These are phyloP conservation scores for Pomatorhinus ruficollis DNA, from an alignment of 2,113 vertebrate genomes.

Conservation along the genomic window DNA sequence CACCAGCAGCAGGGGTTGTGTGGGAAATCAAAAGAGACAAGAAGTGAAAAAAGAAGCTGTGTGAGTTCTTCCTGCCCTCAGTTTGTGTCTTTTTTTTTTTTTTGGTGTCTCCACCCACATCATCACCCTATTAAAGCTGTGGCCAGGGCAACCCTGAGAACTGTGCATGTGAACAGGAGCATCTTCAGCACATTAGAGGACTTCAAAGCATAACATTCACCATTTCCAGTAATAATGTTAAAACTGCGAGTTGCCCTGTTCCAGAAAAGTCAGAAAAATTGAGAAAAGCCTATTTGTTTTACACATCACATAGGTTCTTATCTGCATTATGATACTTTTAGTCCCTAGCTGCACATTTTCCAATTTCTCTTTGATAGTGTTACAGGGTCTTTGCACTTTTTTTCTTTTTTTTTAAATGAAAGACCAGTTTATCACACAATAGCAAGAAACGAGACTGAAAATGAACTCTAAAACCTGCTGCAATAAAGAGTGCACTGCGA, in stretches of 20 bases:
- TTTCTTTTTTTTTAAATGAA: neutral
- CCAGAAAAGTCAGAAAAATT: neutral
- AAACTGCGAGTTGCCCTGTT: neutral
- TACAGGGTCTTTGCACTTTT: neutral
- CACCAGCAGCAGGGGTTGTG: neutral
- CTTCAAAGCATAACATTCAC: neutral
- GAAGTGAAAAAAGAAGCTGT: neutral
- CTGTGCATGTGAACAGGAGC: neutral
- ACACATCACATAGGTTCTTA: neutral
- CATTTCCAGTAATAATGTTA: neutral
- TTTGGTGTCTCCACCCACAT: neutral
- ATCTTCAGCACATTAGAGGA: neutral
- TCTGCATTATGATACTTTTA: neutral
- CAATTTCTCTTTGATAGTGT: neutral
- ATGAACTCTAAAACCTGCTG: neutral
- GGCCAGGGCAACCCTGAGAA: constrained; percentile 6
- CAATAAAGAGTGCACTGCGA: neutral
- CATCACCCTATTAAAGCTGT: neutral
- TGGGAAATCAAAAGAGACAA: neutral
- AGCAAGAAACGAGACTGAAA: neutral
- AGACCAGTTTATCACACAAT: neutral
- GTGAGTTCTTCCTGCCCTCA: neutral
- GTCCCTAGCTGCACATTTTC: neutral
- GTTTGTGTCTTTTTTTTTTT: neutral
- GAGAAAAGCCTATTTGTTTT: neutral